Conservation (phyloP, 2,797 vertebrate genomes). For the Ctenopoma multispine region DNA sequence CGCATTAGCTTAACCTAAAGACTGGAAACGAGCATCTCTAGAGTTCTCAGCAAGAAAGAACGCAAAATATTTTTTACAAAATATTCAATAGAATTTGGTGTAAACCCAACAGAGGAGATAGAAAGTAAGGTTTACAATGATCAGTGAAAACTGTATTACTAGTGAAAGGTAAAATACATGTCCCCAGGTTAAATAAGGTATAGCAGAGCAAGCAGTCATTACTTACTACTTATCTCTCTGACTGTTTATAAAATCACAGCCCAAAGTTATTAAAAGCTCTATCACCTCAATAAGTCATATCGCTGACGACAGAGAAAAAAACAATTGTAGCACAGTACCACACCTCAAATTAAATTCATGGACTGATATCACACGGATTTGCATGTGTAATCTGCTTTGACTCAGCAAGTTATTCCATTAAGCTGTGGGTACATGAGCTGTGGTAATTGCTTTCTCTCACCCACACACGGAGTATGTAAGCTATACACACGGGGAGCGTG, state of each 20-base stretch:
- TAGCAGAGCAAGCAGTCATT: too few species aligned
- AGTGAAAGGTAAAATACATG: background rate
- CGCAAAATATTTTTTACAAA: too few species aligned
- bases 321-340: constrained; percentile 27
- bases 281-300: background rate
- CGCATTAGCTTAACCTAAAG: background rate
- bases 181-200: background rate
- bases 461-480: constrained; percentile 34
- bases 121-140: background rate
- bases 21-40: background rate
- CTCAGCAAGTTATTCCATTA: constrained; percentile 59
- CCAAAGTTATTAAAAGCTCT: constrained; percentile 7
- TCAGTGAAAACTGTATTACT: too few species aligned
- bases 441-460: constrained; percentile 51
- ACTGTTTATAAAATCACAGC: background rate
- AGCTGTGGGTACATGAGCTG: constrained; percentile 36
- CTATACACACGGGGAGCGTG: constrained; percentile 22
- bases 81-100: background rate
- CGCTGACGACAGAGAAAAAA: constrained; percentile 12
- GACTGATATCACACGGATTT: constrained; percentile 52
- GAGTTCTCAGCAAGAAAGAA: too few species aligned
- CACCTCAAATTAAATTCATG: constrained; percentile 51
- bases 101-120: background rate
- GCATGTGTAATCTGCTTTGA: constrained; percentile 59
- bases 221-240: background rate